These are phyloP conservation scores for Lucilia sericata DNA, from an alignment of 1,140 invertebrate genomes.

Conservation along the genomic window DNA sequence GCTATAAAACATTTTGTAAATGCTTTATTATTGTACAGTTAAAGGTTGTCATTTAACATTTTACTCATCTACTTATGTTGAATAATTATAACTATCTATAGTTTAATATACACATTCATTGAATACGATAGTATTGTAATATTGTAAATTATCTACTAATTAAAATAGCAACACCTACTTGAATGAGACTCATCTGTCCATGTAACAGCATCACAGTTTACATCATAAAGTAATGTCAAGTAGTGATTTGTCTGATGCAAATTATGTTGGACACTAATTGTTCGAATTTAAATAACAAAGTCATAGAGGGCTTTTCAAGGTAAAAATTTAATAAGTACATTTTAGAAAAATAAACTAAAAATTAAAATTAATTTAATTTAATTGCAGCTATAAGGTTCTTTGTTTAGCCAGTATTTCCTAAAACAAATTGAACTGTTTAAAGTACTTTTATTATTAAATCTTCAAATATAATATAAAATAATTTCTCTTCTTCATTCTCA, in stretches of 20 bases:
- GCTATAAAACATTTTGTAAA: background rate
- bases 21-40: background rate
- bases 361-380: too few species aligned
- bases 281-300: too few species aligned
- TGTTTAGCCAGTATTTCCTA: too few species aligned
- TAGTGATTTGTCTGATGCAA: background rate
- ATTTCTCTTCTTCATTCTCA: too few species aligned
- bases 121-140: background rate
- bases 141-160: background rate
- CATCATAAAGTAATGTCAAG: background rate
- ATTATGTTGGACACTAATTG: too few species aligned
- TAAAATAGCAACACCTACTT: background rate
- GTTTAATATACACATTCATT: background rate
- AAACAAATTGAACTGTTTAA: too few species aligned
- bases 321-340: too few species aligned
- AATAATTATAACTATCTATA: background rate
- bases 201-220: background rate
- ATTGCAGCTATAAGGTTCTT: too few species aligned
- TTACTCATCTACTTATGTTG: background rate
- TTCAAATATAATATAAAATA: too few species aligned
- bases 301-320: too few species aligned
- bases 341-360: too few species aligned
- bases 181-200: background rate
- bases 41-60: slow-evolving; percentile 12
- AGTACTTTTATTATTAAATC: too few species aligned